Evolutionary conservation across 2,888 invertebrate genomes (phyloP), one percentile per base, ranked within the genome.

Genomic region (Neoaliturus tenellus): DNA sequence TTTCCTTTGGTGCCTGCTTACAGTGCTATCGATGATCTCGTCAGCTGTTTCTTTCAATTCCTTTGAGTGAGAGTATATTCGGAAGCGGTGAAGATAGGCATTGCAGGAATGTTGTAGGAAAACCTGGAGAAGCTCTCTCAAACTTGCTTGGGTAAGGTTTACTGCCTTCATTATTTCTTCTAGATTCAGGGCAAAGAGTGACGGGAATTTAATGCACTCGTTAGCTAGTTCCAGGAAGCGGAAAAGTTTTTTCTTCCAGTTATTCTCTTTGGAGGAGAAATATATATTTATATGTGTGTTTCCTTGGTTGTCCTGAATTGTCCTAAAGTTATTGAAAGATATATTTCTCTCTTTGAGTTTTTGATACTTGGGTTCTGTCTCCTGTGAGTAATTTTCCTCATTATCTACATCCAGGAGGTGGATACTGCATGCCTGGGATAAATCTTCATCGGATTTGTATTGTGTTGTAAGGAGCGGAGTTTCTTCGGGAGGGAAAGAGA

Each of bases 71-170:
- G 31, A 25, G 35, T 75, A 75, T 17, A 75, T 75, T 25, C 39
- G n/a, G n/a, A 44, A 23, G 10, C 75, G 75, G 28, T 75, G 75
- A 17, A 48, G 48, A n/a, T 75, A 75, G 12, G 75, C 75, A 44
- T 75, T 75, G 75, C 75, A 75, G 23, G 75, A 41, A 31, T n/a
- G 35, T 28, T 75, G 75, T 14, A 75, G 28, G 35, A 75, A 44
- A 25, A 75, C 75, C 35, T 75, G 75, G 20, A 75, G 75, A n/a
- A 75, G 44, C 48, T 75, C 48, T 48, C 75, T 75, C 8, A 75
- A 20, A n/a, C 75, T 75, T 75, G 75, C 41, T 25, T 75, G 6
- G n/a, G 20, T 75, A 28, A 48, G 28, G 35, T 75, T 44, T 25
- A 75, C 14, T 75, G 48, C 44, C 41, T 75, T 75, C 44, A 75